Percentiles rank a stretch among this genome's conserved stretches.
These are phyloP conservation scores for Pteria penguin DNA, from an alignment of 2,888 invertebrate genomes.

Conservation along the genomic window DNA sequence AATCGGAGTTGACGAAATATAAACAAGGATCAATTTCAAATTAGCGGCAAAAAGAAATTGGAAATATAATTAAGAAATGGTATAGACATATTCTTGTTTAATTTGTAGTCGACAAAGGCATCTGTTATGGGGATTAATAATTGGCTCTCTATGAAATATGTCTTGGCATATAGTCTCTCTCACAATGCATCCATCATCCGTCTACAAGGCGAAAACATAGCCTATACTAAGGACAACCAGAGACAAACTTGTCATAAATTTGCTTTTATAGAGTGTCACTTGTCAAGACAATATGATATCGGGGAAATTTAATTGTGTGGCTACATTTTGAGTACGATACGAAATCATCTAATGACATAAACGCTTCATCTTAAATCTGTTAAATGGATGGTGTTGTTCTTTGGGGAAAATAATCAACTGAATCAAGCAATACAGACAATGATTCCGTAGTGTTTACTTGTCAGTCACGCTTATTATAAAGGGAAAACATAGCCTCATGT, in stretches of 20 bases:
- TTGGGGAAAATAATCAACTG: too few relatives aligned
- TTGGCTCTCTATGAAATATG: not conserved
- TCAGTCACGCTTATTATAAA: too few relatives aligned
- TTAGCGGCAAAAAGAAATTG: slow-evolving; percentile 11
- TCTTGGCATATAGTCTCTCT: not conserved
- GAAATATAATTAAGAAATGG: not conserved
- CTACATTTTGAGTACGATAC: too few relatives aligned
- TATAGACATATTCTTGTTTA: not conserved
- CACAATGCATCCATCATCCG: not conserved
- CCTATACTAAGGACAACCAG: not conserved
- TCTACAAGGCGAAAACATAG: not conserved
- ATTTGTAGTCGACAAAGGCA: not conserved
- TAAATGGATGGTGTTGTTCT: too few relatives aligned
- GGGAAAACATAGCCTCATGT: too few relatives aligned
- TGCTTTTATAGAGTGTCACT: not conserved
- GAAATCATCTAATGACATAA: too few relatives aligned
- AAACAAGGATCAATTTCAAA: slow-evolving; percentile 28
- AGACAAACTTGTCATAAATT: not conserved
- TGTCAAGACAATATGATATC: not conserved
- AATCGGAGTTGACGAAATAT: slow-evolving; percentile 8
- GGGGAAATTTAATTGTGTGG: not conserved
- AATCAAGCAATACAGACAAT: too few relatives aligned
- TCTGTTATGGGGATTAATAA: not conserved
- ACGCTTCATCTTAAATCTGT: too few relatives aligned
- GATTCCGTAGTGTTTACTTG: too few relatives aligned